These are phyloP conservation scores for Ramazzottius varieornatus DNA, from an alignment of 2,888 invertebrate genomes.

Conservation along the genomic window DNA sequence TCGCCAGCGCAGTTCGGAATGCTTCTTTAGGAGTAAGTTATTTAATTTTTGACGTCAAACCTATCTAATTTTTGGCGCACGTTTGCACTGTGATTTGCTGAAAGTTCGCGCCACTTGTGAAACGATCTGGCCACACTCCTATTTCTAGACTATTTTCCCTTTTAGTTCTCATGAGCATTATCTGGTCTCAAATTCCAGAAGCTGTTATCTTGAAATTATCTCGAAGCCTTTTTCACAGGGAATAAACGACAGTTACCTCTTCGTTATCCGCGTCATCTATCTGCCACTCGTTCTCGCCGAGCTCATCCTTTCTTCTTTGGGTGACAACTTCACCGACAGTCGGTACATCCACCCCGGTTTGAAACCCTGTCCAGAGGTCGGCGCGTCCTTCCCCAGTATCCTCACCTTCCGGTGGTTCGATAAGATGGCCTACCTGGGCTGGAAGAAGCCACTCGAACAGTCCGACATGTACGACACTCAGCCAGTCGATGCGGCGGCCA, in stretches of 20 bases:
- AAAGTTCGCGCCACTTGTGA: background rate
- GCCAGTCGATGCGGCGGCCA: background rate
- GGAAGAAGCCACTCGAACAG: background rate
- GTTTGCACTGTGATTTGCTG: too few species aligned
- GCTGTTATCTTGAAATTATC: background rate
- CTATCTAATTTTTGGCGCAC: too few species aligned
- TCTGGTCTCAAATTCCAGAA: too few species aligned
- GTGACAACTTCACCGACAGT: slow-evolving; percentile 1
- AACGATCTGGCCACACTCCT: background rate
- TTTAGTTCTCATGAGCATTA: too few species aligned
- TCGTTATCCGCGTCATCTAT: slow-evolving; percentile 2
- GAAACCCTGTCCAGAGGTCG: slow-evolving; percentile 19
- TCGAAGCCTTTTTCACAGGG: background rate
- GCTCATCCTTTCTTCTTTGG: slow-evolving; percentile 5
- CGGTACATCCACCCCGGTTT: slow-evolving; percentile 8
- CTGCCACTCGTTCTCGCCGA: slow-evolving; percentile 6
- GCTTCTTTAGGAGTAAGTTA: too few species aligned
- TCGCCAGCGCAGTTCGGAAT: background rate
- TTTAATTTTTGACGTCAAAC: too few species aligned
- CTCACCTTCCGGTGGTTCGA: slow-evolving; percentile 23
- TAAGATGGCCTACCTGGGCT: slow-evolving; percentile 9
- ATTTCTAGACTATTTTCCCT: too few species aligned
- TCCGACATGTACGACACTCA: background rate
- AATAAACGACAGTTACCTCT: background rate
- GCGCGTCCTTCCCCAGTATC: slow-evolving; percentile 17